Conservation (phyloP, 1,140 invertebrate species). For the Telenomus remus region DNA sequence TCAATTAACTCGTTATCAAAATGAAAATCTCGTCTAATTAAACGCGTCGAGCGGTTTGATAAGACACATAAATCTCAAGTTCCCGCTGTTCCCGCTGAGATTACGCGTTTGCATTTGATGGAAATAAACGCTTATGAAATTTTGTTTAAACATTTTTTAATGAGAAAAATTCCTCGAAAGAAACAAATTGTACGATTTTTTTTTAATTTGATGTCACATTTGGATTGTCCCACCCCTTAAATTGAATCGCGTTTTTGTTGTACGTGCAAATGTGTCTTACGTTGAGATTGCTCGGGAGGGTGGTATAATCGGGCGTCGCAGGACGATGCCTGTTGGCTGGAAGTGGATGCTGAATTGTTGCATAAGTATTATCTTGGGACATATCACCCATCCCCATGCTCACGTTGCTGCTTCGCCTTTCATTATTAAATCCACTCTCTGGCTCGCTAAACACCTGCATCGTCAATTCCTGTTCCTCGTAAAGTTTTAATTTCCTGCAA, state of each 20-base stretch:
- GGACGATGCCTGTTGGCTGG: slow-evolving; percentile 73
- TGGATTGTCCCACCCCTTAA: slow-evolving; percentile 8
- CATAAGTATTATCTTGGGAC: slow-evolving; percentile 87
- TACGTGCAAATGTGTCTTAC: slow-evolving; percentile 54
- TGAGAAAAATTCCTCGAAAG: too few relatives aligned
- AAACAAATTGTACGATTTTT: too few relatives aligned
- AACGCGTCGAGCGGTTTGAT: not conserved
- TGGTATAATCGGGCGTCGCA: slow-evolving; percentile 83
- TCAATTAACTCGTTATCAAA: too few relatives aligned
- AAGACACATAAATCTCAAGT: too few relatives aligned
- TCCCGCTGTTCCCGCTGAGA: too few relatives aligned
- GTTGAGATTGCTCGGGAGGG: slow-evolving; percentile 78
- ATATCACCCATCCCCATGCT: slow-evolving; percentile 72
- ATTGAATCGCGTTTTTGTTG: slow-evolving; percentile 1
- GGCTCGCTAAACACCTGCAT: slow-evolving; percentile 93
- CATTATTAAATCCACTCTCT: slow-evolving; percentile 76
- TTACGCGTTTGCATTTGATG: too few relatives aligned
- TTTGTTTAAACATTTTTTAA: too few relatives aligned
- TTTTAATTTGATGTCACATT: slow-evolving; percentile 8
- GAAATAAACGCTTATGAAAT: too few relatives aligned
- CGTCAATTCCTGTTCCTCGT: slow-evolving; percentile 94
- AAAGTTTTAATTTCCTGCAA: slow-evolving; percentile 87
- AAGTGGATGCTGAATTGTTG: slow-evolving; percentile 86
- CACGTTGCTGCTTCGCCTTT: slow-evolving; percentile 76
- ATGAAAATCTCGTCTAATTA: slow-evolving; percentile 15